phyloP scores from a whole-genome alignment of 2,797 vertebrate species.

The Danio aesculapii region DNA sequence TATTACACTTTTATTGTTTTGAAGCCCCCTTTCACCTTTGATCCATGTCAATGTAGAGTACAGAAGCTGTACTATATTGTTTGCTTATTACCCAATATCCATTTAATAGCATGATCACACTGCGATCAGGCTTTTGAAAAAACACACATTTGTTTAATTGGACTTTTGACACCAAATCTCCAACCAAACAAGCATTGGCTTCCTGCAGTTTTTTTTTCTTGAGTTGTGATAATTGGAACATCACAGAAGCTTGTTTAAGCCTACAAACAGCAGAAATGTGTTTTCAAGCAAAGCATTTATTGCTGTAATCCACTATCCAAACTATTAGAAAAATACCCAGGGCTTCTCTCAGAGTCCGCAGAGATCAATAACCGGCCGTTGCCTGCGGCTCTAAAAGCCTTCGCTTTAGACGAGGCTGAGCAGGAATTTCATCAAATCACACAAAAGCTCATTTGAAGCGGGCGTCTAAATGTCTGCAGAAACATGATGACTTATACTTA shows the following conservation, averaged over 20 bases:
- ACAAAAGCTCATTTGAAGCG: slow-evolving; percentile 6
- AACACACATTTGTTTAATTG: not conserved
- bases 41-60: no score
- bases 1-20: no score
- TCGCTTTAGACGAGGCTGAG: not conserved
- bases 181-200: not conserved
- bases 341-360: slow-evolving; percentile 3
- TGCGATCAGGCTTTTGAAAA: not conserved
- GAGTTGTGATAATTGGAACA: slow-evolving; percentile 14
- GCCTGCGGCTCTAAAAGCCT: slow-evolving; percentile 28
- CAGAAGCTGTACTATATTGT: not conserved
- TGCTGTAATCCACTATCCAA: not conserved
- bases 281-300: slow-evolving; percentile 13
- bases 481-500: no score
- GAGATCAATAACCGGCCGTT: slow-evolving; percentile 30
- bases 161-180: not conserved
- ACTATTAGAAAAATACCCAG: slow-evolving; percentile 11
- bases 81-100: not conserved
- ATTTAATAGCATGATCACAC: not conserved
- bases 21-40: no score
- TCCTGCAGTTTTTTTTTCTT: not conserved
- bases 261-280: no score
- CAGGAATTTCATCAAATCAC: not conserved
- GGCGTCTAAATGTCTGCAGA: not conserved
- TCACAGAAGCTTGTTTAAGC: not conserved